Evolutionary conservation across 1,140 invertebrate genomes (phyloP).

Genomic region (Uloborus diversus): DNA sequence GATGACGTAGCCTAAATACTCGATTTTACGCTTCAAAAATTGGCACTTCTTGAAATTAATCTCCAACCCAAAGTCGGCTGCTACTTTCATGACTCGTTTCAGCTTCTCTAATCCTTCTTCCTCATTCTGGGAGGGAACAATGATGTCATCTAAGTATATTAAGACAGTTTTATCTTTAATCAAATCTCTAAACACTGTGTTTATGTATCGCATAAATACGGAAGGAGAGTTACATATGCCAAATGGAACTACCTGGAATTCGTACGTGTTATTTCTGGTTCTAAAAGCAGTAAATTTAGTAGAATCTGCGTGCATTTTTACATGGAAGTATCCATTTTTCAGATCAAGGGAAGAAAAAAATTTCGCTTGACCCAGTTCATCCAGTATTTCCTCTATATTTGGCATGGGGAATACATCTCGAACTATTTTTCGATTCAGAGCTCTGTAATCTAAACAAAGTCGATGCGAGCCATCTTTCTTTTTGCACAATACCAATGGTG

Average conservation of each 20-base stretch:
- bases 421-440: slow-evolving; percentile 27
- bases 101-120: not conserved
- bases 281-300: slow-evolving; percentile 13
- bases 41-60: slow-evolving; percentile 28
- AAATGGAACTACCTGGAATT: slow-evolving; percentile 16
- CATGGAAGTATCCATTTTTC: slow-evolving; percentile 44
- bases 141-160: slow-evolving; percentile 37
- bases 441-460: slow-evolving; percentile 56
- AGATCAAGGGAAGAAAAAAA: slow-evolving; percentile 50
- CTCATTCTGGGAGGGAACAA: not conserved
- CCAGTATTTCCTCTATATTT: not conserved
- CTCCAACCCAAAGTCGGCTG: not conserved
- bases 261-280: slow-evolving; percentile 29
- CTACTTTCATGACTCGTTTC: not conserved
- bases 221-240: slow-evolving; percentile 22
- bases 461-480: slow-evolving; percentile 53
- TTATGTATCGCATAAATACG: slow-evolving; percentile 21
- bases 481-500: slow-evolving; percentile 37
- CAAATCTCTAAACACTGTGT: not conserved
- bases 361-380: not conserved
- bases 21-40: slow-evolving; percentile 12
- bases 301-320: not conserved
- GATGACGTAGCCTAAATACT: slow-evolving; percentile 23
- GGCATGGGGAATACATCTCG: not conserved
- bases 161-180: not conserved